Base-by-base conservation (phyloP, 2,113 vertebrate genomes). In the Silurus glanis region DNA sequence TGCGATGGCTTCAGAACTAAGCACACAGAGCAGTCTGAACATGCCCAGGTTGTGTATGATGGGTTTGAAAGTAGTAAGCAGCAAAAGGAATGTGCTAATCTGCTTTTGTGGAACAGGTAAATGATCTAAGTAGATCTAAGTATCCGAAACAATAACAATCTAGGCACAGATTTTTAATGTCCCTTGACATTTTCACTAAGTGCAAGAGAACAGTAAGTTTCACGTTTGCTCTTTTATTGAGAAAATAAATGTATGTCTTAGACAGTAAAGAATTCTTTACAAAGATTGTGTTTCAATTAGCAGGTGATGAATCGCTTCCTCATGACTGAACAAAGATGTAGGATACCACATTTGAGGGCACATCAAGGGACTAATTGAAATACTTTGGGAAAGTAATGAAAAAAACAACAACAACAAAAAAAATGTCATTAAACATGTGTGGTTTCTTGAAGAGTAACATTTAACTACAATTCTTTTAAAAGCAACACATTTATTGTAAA, bases 381-480 rank as follows among this genome's bases (percentile, higher is more conserved):
- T 85, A 88, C 81, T 89, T 90, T 85, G 90, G 91, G 93, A 93
- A 91, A 91, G 89, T 93, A 90, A 88, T 89, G 92, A 93, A 87
- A 92, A 89, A 91, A 91, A 90, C 92, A 88, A 89, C 49, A 85
- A 90, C 80, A 87, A 83, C 85, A 51, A 55, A 89, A 23, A 91
- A 90, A 93, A 92, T 92, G 92, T 92, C 91, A 92, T 90, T 84
- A 93, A 94, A 92, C 84, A 89, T 88, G 86, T 92, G 93, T 53
- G 94, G 93, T 92, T 91, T 89, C 89, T 88, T 83, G 90, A 91
- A 91, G 89, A 82, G 90, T 76, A 86, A 91, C 90, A 91, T 90
- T 93, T 94, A 91, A 94, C 91, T 90, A 90, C 90, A 91, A 91
- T 93, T 91, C 90, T 91, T 61, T 91, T 83, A 94, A 92, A 92